A percentile compares a stretch with the other conserved stretches of the same genome.
Conservation (phyloP, 2,797 vertebrate genomes). For the Spondyliosoma cantharus region DNA sequence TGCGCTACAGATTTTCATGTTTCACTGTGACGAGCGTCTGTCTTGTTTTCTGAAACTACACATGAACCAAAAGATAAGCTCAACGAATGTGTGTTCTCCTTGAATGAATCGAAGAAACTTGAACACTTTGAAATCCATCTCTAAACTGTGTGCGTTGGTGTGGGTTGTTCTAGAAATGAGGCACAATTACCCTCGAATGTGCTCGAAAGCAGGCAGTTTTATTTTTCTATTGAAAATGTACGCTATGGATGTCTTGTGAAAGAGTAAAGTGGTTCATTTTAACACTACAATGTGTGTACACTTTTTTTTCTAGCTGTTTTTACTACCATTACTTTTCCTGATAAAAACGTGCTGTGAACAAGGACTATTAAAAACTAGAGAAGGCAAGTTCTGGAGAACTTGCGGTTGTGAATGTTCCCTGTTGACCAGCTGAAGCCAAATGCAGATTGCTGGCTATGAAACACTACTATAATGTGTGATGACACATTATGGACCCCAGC, state of each 20-base stretch:
- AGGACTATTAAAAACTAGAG: no score
- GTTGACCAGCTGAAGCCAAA: no score
- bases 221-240: conserved; percentile 86
- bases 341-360: neutral
- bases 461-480: no score
- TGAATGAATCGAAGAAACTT: conserved; percentile 54
- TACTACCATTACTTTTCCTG: neutral
- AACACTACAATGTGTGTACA: conserved; percentile 62
- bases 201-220: conserved; percentile 78
- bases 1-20: conserved; percentile 42
- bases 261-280: conserved; percentile 84
- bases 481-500: no score
- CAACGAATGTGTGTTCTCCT: conserved; percentile 66
- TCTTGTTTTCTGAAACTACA: conserved; percentile 48
- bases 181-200: conserved; percentile 65
- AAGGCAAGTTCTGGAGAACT: no score
- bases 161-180: conserved; percentile 61
- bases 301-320: neutral
- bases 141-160: conserved; percentile 56
- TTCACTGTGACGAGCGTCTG: conserved; percentile 54
- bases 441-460: no score
- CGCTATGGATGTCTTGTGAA: conserved; percentile 80
- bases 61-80: conserved; percentile 72
- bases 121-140: conserved; percentile 60
- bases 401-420: no score